Percentiles rank a stretch among this genome's conserved stretches.
Conservation (phyloP, 2,113 vertebrate genomes). For the Taxidea taxus region DNA sequence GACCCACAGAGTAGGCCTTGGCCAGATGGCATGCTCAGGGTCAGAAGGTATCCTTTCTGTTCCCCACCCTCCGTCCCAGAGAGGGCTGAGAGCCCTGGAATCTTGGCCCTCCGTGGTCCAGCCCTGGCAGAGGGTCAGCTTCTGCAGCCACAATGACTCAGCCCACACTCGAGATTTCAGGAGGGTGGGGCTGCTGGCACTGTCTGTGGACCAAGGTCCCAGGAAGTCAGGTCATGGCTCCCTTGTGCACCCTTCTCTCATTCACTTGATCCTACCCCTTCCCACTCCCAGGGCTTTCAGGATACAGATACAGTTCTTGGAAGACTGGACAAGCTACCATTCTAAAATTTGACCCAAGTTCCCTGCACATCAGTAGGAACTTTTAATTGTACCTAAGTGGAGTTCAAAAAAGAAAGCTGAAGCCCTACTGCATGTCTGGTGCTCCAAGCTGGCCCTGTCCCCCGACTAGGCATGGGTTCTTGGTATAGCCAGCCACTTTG, state of each 20-base stretch:
- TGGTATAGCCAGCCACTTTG: background rate
- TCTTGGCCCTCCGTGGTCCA: background rate
- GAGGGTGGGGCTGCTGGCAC: background rate
- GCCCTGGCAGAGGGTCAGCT: conserved; percentile 17
- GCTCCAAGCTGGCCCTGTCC: background rate
- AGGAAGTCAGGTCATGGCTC: background rate
- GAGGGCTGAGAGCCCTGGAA: background rate
- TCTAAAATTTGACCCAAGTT: background rate
- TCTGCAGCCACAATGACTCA: background rate
- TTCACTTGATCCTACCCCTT: background rate
- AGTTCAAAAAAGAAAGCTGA: background rate
- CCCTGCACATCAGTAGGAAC: background rate
- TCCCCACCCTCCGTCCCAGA: background rate
- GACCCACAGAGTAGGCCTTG: background rate
- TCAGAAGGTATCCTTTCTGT: background rate
- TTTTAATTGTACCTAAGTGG: background rate
- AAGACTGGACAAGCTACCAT: background rate
- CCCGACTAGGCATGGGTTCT: background rate
- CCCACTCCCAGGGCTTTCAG: background rate
- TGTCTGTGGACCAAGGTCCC: background rate
- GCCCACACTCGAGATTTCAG: background rate
- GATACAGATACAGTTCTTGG: background rate
- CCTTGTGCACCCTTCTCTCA: background rate
- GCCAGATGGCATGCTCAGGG: background rate
- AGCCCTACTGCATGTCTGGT: background rate